Evolutionary conservation across 37 sponge, comb jelly and placozoan species (phyloP).

Genomic region (Spongia lamella): DNA sequence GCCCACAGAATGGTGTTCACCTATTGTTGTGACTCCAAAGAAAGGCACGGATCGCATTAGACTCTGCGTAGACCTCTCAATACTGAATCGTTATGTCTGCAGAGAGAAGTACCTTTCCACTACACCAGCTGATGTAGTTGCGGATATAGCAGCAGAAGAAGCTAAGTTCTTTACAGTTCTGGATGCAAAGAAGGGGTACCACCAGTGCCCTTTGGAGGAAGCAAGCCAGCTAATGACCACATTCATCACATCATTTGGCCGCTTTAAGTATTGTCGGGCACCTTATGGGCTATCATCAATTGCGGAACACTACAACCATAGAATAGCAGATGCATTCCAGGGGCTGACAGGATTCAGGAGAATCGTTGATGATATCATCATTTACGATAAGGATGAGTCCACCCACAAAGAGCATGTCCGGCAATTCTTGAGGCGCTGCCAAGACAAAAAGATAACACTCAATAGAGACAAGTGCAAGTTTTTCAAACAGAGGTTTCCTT

Average conservation of each 20-base stretch:
- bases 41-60: background rate
- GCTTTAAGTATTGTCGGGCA: too few relatives aligned
- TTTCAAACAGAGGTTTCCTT: too few relatives aligned
- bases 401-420: background rate
- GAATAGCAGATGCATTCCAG: background rate
- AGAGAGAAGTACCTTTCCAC: background rate
- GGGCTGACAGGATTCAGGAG: background rate
- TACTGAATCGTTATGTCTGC: background rate
- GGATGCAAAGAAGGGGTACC: background rate
- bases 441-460: background rate
- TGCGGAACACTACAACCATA: too few relatives aligned
- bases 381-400: too few relatives aligned
- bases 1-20: too few relatives aligned
- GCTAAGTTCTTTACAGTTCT: background rate
- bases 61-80: background rate
- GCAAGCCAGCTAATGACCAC: slow-evolving; percentile 1
- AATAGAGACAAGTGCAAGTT: background rate
- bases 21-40: too few relatives aligned
- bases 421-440: background rate
- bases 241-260: slow-evolving; percentile 6
- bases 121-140: background rate
- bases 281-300: too few relatives aligned
- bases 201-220: slow-evolving; percentile 7
- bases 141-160: background rate
- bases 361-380: too few relatives aligned